Percentiles rank a stretch among this genome's conserved stretches.
Conservation (phyloP, 2,113 vertebrate genomes). For the Fulica atra region DNA sequence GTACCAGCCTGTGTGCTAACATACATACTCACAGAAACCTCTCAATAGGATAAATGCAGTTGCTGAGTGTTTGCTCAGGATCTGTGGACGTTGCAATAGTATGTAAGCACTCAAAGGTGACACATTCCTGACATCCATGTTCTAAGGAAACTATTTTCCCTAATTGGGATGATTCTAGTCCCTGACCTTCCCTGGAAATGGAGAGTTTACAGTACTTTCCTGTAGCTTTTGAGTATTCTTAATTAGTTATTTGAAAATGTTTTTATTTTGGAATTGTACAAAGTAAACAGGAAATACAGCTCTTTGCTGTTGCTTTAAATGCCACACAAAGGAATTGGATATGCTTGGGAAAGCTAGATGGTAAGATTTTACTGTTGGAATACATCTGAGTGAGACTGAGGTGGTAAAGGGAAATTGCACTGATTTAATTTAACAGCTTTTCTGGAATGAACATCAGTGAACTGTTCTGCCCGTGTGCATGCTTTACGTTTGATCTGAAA, state of each 20-base stretch:
- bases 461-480: background rate
- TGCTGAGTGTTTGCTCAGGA: background rate
- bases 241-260: background rate
- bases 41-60: background rate
- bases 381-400: background rate
- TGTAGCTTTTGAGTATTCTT: background rate
- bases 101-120: background rate
- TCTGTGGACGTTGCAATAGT: background rate
- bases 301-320: background rate
- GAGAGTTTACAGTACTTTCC: background rate
- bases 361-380: background rate
- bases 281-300: background rate
- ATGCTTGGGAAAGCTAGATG: background rate
- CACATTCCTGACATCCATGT: fast-evolving
- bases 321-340: background rate
- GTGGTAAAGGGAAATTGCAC: background rate
- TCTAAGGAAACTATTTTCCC: background rate
- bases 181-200: background rate
- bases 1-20: background rate
- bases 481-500: background rate
- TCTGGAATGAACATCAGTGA: background rate
- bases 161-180: background rate
- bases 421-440: background rate
- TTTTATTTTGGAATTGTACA: background rate
- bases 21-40: background rate